Percentiles rank a stretch among this genome's conserved stretches.
Conservation (phyloP, 1,140 invertebrate species). For the Polypedilum vanderplanki region DNA sequence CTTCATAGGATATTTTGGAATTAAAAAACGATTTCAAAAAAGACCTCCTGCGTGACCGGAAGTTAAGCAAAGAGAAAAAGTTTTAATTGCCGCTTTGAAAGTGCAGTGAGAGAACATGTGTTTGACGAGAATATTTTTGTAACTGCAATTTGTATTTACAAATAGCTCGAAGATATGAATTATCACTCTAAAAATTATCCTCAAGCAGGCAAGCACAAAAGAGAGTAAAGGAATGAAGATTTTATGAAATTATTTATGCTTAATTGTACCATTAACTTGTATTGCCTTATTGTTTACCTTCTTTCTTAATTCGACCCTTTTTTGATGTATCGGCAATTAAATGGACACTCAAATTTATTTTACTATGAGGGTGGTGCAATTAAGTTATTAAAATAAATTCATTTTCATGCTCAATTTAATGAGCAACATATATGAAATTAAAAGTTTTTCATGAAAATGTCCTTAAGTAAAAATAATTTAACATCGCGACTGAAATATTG, state of each 20-base stretch:
- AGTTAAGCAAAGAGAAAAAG: not conserved
- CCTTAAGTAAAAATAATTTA: too few species aligned
- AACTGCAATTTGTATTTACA: constrained; percentile 13
- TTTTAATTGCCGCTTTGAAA: not conserved
- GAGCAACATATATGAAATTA: too few species aligned
- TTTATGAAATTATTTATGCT: not conserved
- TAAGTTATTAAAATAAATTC: not conserved
- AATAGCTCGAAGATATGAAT: not conserved
- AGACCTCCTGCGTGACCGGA: constrained; percentile 28
- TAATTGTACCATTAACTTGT: constrained; percentile 21
- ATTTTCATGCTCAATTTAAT: too few species aligned
- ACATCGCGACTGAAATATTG: too few species aligned
- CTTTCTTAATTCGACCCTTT: not conserved
- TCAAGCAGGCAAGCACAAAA: not conserved
- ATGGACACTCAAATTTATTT: not conserved
- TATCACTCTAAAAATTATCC: not conserved
- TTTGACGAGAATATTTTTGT: not conserved
- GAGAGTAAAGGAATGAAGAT: not conserved
- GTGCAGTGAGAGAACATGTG: not conserved
- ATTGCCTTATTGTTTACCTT: not conserved
- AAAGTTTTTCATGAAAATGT: too few species aligned
- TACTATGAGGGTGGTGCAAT: constrained; percentile 16
- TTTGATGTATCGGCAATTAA: constrained; percentile 4
- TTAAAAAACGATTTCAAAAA: not conserved
- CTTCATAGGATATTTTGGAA: constrained; percentile 12